These are phyloP conservation scores for Adelges cooleyi DNA, from an alignment of 1,140 invertebrate genomes.

Conservation along the genomic window DNA sequence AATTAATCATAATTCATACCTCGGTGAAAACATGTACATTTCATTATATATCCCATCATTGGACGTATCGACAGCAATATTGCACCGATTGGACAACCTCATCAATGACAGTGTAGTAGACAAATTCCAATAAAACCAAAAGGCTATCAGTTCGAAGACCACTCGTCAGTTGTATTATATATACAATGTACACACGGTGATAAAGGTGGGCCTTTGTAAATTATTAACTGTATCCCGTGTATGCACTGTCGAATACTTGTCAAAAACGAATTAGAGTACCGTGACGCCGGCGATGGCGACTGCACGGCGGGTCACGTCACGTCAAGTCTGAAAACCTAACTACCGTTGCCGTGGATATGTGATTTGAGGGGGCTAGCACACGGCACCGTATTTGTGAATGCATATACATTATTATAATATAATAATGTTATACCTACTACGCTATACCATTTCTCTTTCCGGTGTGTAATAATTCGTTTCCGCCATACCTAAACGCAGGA, in stretches of 20 bases:
- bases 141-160: too few relatives aligned
- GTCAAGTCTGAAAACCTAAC: conserved; percentile 18
- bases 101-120: too few relatives aligned
- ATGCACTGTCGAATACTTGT: neutral
- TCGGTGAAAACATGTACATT: conserved; percentile 20
- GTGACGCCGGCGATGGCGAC: neutral
- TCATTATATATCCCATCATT: conserved; percentile 26
- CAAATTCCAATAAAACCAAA: too few relatives aligned
- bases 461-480: conserved; percentile 23
- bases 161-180: too few relatives aligned
- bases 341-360: conserved; percentile 22
- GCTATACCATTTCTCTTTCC: conserved; percentile 12
- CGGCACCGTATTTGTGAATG: conserved; percentile 4
- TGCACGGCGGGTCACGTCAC: conserved; percentile 2
- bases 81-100: neutral
- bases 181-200: too few relatives aligned
- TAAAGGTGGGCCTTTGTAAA: too few relatives aligned
- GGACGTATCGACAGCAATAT: neutral
- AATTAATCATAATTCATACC: conserved; percentile 1
- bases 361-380: neutral
- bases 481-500: conserved; percentile 14
- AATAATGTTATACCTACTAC: too few relatives aligned
- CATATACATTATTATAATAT: too few relatives aligned
- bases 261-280: neutral
- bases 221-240: too few relatives aligned